These are phyloP conservation scores for Zapus hudsonius DNA, from an alignment of 2,113 vertebrate species.

Conservation along the genomic window DNA sequence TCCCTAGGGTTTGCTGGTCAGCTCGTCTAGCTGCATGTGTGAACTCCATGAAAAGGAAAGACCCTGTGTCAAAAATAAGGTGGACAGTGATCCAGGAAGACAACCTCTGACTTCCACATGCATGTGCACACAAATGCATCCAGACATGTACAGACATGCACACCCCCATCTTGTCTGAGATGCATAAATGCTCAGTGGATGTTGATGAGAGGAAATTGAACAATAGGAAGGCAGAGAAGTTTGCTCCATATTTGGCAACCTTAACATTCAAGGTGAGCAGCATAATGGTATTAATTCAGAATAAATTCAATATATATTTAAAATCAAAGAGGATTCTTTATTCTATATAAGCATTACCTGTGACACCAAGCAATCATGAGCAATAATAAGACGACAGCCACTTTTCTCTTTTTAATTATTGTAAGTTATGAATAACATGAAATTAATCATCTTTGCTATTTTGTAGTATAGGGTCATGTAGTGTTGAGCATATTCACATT, in stretches of 20 bases:
- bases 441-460: neutral
- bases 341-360: neutral
- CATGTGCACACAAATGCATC: no score
- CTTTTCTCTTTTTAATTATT: neutral
- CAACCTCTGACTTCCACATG: no score
- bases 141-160: no score
- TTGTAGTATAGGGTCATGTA: neutral
- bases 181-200: neutral
- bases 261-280: neutral
- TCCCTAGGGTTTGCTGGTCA: no score
- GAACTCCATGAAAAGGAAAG: no score
- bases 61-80: no score
- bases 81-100: no score
- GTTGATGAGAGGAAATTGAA: neutral
- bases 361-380: neutral
- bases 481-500: neutral
- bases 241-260: neutral
- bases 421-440: neutral
- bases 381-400: neutral
- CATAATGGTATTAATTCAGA: neutral
- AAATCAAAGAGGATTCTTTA: neutral
- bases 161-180: neutral
- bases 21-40: no score
- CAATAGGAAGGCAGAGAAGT: neutral
- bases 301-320: slow-evolving; percentile 15